Conservation (phyloP, 2,888 invertebrate species). For the Watsonalla binaria region DNA sequence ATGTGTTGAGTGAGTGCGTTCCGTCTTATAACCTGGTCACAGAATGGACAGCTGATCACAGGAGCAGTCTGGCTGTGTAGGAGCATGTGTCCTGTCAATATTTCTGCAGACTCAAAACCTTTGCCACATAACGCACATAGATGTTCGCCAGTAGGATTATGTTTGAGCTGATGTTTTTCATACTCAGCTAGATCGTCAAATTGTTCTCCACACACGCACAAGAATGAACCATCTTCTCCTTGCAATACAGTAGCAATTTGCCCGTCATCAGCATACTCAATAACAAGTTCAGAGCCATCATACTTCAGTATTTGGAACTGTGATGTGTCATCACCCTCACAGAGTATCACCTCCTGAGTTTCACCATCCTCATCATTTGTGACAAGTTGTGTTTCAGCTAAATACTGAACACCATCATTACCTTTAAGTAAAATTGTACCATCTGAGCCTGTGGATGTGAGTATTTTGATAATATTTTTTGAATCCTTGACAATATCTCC, state of each 20-base stretch:
- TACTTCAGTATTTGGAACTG: slow-evolving; percentile 68
- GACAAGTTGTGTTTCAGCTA: slow-evolving; percentile 47
- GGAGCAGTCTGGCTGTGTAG: slow-evolving; percentile 54
- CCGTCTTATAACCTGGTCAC: slow-evolving; percentile 55
- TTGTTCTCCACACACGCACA: slow-evolving; percentile 69
- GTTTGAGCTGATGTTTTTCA: slow-evolving; percentile 63
- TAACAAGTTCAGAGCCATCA: slow-evolving; percentile 66
- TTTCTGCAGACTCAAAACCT: slow-evolving; percentile 67
- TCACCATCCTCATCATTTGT: slow-evolving; percentile 47
- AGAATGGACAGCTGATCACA: slow-evolving; percentile 62
- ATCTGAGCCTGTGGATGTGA: slow-evolving; percentile 48
- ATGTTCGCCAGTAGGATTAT: slow-evolving; percentile 58
- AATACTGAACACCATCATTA: slow-evolving; percentile 51
- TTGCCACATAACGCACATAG: slow-evolving; percentile 68
- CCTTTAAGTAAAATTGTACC: slow-evolving; percentile 58
- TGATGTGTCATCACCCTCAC: slow-evolving; percentile 63
- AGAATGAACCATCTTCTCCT: slow-evolving; percentile 61
- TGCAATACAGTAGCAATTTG: slow-evolving; percentile 61
- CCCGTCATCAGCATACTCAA: slow-evolving; percentile 67
- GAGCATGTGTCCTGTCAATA: slow-evolving; percentile 66
- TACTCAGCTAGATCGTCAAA: slow-evolving; percentile 61
- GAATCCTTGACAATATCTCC: slow-evolving; percentile 24
- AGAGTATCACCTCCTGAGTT: slow-evolving; percentile 63
- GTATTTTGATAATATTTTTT: slow-evolving; percentile 59
- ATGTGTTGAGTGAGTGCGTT: slow-evolving; percentile 68